Conservation (phyloP, 2,797 vertebrate species). For the Synanceia verrucosa region DNA sequence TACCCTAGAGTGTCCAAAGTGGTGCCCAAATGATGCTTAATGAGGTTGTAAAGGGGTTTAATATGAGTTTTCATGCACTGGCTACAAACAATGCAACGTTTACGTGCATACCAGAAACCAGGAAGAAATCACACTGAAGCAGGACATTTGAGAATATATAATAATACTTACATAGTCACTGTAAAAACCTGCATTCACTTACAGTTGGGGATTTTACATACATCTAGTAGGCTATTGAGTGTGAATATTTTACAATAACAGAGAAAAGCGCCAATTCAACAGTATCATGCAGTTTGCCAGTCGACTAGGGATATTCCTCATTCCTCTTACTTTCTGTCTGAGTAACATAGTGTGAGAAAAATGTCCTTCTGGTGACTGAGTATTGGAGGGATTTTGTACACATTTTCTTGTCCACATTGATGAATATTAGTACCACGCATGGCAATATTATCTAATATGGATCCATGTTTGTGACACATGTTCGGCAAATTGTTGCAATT, state of each 20-base stretch:
- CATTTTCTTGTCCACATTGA: no score
- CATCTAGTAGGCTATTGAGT: not conserved
- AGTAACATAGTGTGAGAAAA: not conserved
- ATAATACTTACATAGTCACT: no score
- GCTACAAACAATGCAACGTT: slow-evolving; percentile 17
- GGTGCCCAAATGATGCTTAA: slow-evolving; percentile 49
- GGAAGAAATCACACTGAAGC: not conserved
- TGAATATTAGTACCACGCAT: not conserved
- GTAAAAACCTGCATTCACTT: not conserved
- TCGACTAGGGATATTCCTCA: not conserved
- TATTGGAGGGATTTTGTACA: no score
- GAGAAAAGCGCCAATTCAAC: not conserved
- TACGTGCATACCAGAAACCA: slow-evolving; percentile 1
- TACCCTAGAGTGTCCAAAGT: slow-evolving; percentile 49
- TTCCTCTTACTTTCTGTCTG: not conserved
- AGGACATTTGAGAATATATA: not conserved
- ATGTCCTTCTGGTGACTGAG: not conserved
- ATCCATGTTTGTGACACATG: not conserved
- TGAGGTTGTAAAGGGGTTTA: slow-evolving; percentile 62
- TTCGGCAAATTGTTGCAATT: not conserved
- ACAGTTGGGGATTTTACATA: not conserved
- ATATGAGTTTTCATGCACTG: slow-evolving; percentile 30
- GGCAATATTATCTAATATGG: not conserved
- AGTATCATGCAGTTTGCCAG: no score
- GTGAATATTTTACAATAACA: not conserved